Conservation (phyloP, 2,888 invertebrate species). For the Ophonus ardosiacus region DNA sequence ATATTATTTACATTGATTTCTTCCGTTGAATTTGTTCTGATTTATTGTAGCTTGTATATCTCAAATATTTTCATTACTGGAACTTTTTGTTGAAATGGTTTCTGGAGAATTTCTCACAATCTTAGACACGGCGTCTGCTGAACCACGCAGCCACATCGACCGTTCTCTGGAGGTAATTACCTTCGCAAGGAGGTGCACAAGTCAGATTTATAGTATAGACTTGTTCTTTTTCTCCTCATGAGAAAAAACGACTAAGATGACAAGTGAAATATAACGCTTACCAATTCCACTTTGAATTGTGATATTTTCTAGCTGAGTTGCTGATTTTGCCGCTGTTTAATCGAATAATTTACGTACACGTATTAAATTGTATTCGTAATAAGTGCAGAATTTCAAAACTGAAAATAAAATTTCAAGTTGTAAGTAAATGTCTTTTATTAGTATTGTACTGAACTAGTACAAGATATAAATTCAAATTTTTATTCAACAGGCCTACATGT, state of each 20-base stretch:
- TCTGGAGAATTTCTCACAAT: background rate
- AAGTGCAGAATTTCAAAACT: background rate
- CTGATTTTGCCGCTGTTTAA: conserved; percentile 1
- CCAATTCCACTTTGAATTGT: conserved; percentile 14
- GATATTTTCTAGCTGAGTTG: conserved; percentile 33
- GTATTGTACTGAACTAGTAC: too few species aligned
- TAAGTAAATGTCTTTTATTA: too few species aligned
- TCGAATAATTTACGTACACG: background rate
- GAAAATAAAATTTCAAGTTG: too few species aligned
- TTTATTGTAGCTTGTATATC: background rate
- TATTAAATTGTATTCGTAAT: background rate
- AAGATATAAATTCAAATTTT: too few species aligned
- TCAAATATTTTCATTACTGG: background rate
- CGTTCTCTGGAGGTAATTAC: conserved; percentile 28
- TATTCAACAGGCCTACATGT: too few species aligned
- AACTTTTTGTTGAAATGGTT: background rate
- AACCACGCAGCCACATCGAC: conserved; percentile 20
- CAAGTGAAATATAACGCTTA: conserved; percentile 37
- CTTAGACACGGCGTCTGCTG: background rate
- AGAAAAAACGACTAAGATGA: conserved; percentile 37
- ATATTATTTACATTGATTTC: background rate
- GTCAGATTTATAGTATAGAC: conserved; percentile 43
- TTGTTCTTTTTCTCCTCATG: conserved; percentile 1
- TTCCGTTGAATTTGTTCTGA: background rate
- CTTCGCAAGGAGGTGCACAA: conserved; percentile 36